Conservation (phyloP, 1,140 invertebrate species). For the Drosophila ercepeae region DNA sequence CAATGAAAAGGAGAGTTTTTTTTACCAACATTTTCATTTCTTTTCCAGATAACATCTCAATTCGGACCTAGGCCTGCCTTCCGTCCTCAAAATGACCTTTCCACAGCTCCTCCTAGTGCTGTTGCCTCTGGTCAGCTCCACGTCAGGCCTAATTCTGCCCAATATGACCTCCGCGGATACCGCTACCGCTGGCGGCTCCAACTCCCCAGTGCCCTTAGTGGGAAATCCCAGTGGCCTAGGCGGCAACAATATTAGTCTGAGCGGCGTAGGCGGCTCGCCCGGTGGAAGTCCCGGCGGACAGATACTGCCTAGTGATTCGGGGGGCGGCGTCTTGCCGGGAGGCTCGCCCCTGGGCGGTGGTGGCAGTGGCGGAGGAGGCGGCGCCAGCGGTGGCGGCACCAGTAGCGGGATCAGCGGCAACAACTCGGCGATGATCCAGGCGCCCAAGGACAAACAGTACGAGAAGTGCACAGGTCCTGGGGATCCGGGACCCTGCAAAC, state of each 20-base stretch:
- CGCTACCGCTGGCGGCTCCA: conserved; percentile 37
- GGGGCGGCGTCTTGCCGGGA: conserved; percentile 10
- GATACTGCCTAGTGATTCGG: conserved; percentile 14
- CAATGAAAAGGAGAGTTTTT: too few species aligned
- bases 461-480: conserved; percentile 78
- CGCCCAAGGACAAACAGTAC: conserved; percentile 70
- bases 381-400: conserved; percentile 13
- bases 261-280: conserved; percentile 12
- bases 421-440: conserved; percentile 53
- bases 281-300: conserved; percentile 38
- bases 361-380: conserved; percentile 3
- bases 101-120: conserved; percentile 14
- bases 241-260: conserved; percentile 29
- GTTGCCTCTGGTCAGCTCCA: conserved; percentile 15
- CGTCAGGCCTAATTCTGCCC: conserved; percentile 35
- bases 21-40: not conserved
- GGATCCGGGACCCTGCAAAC: conserved; percentile 87
- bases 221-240: conserved; percentile 13
- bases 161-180: conserved; percentile 50
- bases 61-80: not conserved
- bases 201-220: conserved; percentile 34
- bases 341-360: conserved; percentile 8
- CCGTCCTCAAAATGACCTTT: conserved; percentile 17
- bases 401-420: conserved; percentile 25
- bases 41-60: conserved; percentile 30